Evolutionary conservation across 2,888 invertebrate species (phyloP).

Genomic region (Nebria brevicollis): DNA sequence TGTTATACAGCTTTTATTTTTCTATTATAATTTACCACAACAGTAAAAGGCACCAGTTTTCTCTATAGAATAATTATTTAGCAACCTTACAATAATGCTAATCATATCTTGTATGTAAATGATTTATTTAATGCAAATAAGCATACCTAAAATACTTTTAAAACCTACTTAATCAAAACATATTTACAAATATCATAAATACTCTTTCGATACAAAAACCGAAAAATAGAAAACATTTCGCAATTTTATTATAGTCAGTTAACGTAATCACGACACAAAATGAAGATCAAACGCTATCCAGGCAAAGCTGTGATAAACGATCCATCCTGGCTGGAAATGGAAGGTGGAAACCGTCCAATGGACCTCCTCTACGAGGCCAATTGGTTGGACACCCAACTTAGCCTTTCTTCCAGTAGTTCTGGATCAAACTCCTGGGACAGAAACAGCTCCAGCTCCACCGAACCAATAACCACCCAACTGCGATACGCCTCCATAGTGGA

Average conservation of each 20-base stretch:
- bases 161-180: no score
- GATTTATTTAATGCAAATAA: slow-evolving; percentile 2
- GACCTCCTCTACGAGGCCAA: slow-evolving; percentile 84
- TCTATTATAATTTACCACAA: neutral
- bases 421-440: slow-evolving; percentile 57
- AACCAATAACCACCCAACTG: slow-evolving; percentile 61
- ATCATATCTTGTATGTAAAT: neutral
- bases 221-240: neutral
- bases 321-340: slow-evolving; percentile 72
- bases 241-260: slow-evolving; percentile 3
- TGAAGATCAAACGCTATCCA: slow-evolving; percentile 88
- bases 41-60: neutral
- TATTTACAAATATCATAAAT: neutral
- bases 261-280: slow-evolving; percentile 55
- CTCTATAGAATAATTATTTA: slow-evolving; percentile 8
- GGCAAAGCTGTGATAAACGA: slow-evolving; percentile 78
- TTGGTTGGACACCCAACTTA: slow-evolving; percentile 79
- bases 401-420: slow-evolving; percentile 64
- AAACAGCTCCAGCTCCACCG: slow-evolving; percentile 55
- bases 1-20: neutral
- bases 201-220: slow-evolving; percentile 4
- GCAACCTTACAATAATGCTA: slow-evolving; percentile 6
- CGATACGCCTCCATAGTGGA: slow-evolving; percentile 59
- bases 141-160: neutral
- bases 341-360: slow-evolving; percentile 74